phyloP scores from a whole-genome alignment of 2,113 vertebrate genomes.

The Poeciliopsis retropinna region DNA sequence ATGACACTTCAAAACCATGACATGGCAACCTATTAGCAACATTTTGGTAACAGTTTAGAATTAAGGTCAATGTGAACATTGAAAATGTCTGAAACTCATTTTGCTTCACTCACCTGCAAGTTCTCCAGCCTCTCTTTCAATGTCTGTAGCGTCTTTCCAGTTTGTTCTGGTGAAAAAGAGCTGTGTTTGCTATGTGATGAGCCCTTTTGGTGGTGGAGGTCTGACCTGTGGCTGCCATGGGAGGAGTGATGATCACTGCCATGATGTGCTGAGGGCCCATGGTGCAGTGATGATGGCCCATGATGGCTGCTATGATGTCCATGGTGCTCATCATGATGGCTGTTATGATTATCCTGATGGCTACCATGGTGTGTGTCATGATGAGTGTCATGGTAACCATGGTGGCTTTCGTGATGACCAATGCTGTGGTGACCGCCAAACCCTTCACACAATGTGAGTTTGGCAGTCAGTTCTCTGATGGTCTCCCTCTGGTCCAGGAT shows the following conservation, averaged over 20 bases:
- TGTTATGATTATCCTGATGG: conserved; percentile 19
- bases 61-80: not conserved
- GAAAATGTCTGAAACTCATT: not conserved
- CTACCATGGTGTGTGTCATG: conserved; percentile 39
- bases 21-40: not conserved
- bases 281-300: conserved; percentile 37
- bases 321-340: conserved; percentile 54
- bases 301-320: conserved; percentile 58
- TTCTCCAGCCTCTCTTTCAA: conserved; percentile 84
- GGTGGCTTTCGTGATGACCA: conserved; percentile 63
- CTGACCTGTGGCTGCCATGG: conserved; percentile 61
- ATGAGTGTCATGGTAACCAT: conserved; percentile 50
- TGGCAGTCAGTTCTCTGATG: conserved; percentile 84
- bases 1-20: not conserved
- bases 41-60: not conserved
- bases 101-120: conserved; percentile 76
- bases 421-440: conserved; percentile 69
- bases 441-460: conserved; percentile 83
- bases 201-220: conserved; percentile 64
- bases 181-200: conserved; percentile 59
- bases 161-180: conserved; percentile 78
- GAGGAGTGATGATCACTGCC: conserved; percentile 65
- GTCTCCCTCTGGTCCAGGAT: conserved; percentile 86
- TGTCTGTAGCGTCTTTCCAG: conserved; percentile 81
- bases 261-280: conserved; percentile 45